A percentile compares a stretch with the other conserved stretches of the same genome.
Evolutionary conservation across 2,113 vertebrate genomes (phyloP).

Genomic region (Dolichallabes microphthalmus): DNA sequence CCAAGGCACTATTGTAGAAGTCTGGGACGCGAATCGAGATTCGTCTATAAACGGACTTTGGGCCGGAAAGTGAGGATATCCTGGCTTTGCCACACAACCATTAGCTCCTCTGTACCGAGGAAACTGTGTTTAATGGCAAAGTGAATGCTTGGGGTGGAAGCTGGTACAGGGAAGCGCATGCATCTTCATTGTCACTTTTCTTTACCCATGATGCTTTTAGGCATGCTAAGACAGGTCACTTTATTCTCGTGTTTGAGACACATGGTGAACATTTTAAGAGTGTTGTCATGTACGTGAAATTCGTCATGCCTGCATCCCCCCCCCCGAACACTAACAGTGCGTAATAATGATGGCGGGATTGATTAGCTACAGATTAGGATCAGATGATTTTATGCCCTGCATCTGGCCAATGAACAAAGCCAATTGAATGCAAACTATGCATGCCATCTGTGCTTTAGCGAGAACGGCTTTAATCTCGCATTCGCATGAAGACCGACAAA

Average conservation of each 20-base stretch:
- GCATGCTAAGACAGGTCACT: neutral
- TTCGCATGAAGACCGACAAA: neutral
- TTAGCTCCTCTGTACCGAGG: conserved; percentile 8
- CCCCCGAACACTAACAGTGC: neutral
- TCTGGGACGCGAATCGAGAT: conserved; percentile 45
- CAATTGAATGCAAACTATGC: neutral
- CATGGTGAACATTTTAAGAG: neutral
- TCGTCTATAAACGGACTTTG: conserved; percentile 41
- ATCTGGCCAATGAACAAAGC: neutral
- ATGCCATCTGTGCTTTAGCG: neutral
- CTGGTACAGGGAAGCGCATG: neutral
- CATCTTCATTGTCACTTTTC: neutral
- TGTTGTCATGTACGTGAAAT: too few relatives aligned
- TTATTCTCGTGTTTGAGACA: neutral
- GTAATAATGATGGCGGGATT: neutral
- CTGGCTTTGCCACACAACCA: neutral
- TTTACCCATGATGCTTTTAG: neutral
- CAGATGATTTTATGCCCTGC: neutral
- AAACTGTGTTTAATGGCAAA: conserved; percentile 19
- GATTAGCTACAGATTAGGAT: neutral
- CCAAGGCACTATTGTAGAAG: conserved; percentile 17
- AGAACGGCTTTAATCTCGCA: neutral
- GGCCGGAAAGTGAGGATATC: conserved; percentile 21
- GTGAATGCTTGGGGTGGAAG: neutral
- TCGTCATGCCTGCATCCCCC: too few relatives aligned